Conservation (phyloP, 2,113 vertebrate genomes). For the Calypte anna region DNA sequence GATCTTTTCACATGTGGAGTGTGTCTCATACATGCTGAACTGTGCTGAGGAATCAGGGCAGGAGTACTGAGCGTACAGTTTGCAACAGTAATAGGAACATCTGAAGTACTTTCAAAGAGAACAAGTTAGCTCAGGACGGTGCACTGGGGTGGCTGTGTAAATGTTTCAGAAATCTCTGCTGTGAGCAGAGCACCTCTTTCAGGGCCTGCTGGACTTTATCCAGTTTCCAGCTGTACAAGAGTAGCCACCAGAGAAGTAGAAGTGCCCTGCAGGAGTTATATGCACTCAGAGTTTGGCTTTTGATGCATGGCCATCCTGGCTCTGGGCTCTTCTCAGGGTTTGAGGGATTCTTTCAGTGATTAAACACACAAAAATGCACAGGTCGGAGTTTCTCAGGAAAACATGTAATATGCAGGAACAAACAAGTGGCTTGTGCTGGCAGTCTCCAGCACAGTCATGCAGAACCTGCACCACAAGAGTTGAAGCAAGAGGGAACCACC, state of each 20-base stretch:
- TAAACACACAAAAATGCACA: neutral
- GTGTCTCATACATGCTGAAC: neutral
- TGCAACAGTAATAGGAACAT: neutral
- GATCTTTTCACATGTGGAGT: neutral
- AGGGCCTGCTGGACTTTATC: neutral
- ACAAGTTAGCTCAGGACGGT: neutral
- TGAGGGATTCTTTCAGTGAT: neutral
- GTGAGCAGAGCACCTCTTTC: neutral
- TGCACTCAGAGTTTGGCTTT: neutral
- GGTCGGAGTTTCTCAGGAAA: neutral
- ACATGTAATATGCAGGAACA: accelerated
- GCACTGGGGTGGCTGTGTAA: neutral
- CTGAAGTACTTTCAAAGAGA: neutral
- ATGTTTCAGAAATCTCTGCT: neutral
- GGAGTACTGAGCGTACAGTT: neutral
- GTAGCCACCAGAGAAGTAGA: neutral
- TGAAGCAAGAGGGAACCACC: neutral
- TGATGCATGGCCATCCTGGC: neutral
- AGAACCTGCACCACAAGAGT: too few relatives aligned
- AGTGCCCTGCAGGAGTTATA: neutral
- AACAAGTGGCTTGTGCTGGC: neutral
- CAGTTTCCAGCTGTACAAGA: neutral
- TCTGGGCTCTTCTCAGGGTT: neutral
- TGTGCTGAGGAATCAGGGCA: neutral
- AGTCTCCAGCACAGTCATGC: accelerated